These are phyloP conservation scores for Dolichopus griseipennis DNA, from an alignment of 2,888 invertebrate genomes.

Conservation along the genomic window DNA sequence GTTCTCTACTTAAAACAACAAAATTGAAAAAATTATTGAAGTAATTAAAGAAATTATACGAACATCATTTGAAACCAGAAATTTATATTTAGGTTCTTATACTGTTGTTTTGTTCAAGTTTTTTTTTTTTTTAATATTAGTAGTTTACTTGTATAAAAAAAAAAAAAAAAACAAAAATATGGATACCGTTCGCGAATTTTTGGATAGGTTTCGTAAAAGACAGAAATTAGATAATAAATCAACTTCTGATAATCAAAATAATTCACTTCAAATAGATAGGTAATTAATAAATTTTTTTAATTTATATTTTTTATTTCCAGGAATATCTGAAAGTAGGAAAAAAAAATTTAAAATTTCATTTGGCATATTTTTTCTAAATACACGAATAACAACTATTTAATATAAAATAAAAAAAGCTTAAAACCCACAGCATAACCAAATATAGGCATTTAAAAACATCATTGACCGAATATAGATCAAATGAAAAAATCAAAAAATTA, in stretches of 20 bases:
- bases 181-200: neutral
- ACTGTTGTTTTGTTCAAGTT: neutral
- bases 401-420: neutral
- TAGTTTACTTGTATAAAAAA: too few species aligned
- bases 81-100: too few species aligned
- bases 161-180: neutral
- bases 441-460: neutral
- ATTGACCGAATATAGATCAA: slow-evolving; percentile 2
- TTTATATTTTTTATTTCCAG: neutral
- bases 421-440: slow-evolving; percentile 6
- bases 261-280: neutral
- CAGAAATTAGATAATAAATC: neutral
- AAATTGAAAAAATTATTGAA: neutral
- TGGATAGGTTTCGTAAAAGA: neutral
- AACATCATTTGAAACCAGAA: too few species aligned
- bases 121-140: neutral
- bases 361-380: neutral
- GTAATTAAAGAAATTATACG: neutral
- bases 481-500: neutral
- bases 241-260: neutral
- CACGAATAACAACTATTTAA: neutral
- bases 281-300: neutral
- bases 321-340: neutral
- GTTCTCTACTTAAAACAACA: neutral
- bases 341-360: neutral